phyloP scores from a whole-genome alignment of 1,140 invertebrate genomes.

The Bombus pyrosoma region DNA sequence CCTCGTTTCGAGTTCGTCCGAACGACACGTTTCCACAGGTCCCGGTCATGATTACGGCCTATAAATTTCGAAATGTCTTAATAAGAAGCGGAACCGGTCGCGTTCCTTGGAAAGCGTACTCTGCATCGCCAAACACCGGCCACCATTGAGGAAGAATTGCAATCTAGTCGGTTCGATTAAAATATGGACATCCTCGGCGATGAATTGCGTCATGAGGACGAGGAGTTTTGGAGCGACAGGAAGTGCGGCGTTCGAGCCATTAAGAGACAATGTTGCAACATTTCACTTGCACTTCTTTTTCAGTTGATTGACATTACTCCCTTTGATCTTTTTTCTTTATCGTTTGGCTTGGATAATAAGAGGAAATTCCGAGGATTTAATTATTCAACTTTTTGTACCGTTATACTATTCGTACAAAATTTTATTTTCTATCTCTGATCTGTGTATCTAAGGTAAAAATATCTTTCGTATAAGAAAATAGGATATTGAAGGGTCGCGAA shows the following conservation, averaged over 20 bases:
- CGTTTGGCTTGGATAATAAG: not conserved
- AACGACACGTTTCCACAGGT: slow-evolving; percentile 6
- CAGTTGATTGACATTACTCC: not conserved
- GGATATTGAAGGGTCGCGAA: not conserved
- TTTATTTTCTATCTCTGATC: not conserved
- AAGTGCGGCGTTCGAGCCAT: not conserved
- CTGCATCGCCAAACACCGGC: not conserved
- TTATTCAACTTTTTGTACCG: not conserved
- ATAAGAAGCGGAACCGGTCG: slow-evolving; percentile 30
- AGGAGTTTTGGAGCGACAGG: not conserved
- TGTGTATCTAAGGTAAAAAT: too few relatives aligned
- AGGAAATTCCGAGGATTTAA: not conserved
- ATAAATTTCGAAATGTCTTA: slow-evolving; percentile 40
- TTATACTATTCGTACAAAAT: not conserved
- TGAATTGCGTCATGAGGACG: not conserved
- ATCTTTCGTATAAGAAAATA: slow-evolving; percentile 10
- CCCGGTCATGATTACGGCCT: not conserved
- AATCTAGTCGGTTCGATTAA: slow-evolving; percentile 5
- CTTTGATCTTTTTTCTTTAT: not conserved
- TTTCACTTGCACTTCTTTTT: not conserved
- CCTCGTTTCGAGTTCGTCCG: slow-evolving; percentile 8
- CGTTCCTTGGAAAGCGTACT: slow-evolving; percentile 14
- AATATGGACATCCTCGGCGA: not conserved
- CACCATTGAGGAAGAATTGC: not conserved
- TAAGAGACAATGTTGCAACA: not conserved